Conservation (phyloP, 2,888 invertebrate species). For the Zootermopsis nevadensis region DNA sequence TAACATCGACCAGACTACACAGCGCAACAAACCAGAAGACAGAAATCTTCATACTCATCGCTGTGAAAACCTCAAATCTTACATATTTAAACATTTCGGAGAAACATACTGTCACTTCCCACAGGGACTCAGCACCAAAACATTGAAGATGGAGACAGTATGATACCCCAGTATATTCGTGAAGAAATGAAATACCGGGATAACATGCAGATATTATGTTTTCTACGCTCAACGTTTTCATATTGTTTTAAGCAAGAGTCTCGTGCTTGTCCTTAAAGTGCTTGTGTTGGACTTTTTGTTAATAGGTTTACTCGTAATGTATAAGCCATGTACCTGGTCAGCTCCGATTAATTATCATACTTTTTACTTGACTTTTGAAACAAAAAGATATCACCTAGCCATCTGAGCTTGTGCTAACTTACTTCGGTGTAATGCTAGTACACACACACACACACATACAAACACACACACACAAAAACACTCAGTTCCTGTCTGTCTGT, state of each 20-base stretch:
- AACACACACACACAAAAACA: constrained; percentile 13
- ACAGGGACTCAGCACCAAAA: too few species aligned
- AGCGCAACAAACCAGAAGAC: too few species aligned
- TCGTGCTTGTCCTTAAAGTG: neutral
- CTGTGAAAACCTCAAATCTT: too few species aligned
- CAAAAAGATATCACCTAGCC: neutral
- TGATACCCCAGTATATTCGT: too few species aligned
- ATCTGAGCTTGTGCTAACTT: neutral
- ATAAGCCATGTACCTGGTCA: constrained; percentile 50
- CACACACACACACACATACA: too few species aligned
- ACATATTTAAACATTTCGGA: too few species aligned
- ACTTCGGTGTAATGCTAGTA: neutral
- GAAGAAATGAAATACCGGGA: too few species aligned
- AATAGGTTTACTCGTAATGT: constrained; percentile 47
- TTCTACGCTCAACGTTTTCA: neutral
- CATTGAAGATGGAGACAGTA: too few species aligned
- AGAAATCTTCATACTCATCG: too few species aligned
- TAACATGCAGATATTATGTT: neutral
- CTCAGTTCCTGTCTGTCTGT: neutral
- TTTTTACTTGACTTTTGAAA: constrained; percentile 21
- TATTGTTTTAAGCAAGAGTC: neutral
- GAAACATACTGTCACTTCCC: too few species aligned
- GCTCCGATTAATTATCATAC: constrained; percentile 48
- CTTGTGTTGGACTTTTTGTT: neutral
- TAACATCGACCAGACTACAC: too few species aligned